Percentiles rank a stretch among this genome's conserved stretches.
Conservation (phyloP, 2,888 invertebrate species). For the Himalopsyche anomala region DNA sequence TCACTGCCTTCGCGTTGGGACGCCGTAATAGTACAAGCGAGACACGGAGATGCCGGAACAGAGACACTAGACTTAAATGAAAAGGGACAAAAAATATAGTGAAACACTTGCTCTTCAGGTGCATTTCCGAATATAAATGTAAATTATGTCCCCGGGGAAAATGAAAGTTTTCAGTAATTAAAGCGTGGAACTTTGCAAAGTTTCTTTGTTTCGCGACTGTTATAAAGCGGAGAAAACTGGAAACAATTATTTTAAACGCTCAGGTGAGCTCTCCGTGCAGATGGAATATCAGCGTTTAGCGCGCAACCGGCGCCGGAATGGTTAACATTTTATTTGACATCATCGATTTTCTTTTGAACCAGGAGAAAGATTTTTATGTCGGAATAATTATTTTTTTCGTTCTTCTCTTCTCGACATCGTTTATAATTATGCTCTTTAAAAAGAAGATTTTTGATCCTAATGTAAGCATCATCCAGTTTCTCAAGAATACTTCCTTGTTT, state of each 20-base stretch:
- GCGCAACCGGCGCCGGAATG: conserved; percentile 14
- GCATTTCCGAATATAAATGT: conserved; percentile 42
- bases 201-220: conserved; percentile 34
- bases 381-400: neutral
- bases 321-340: neutral
- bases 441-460: too few species aligned
- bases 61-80: conserved; percentile 44
- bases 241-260: conserved; percentile 37
- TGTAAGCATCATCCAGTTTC: too few species aligned
- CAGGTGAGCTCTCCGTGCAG: conserved; percentile 15
- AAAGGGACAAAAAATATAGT: conserved; percentile 39
- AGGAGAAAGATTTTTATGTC: neutral
- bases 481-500: neutral
- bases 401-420: too few species aligned
- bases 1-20: conserved; percentile 20
- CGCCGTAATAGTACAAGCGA: conserved; percentile 47
- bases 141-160: conserved; percentile 42
- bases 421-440: too few species aligned
- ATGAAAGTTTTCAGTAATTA: conserved; percentile 43
- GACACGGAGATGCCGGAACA: conserved; percentile 47
- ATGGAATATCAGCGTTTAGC: conserved; percentile 1
- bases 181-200: conserved; percentile 37
- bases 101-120: conserved; percentile 33
- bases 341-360: neutral
- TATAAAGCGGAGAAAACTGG: conserved; percentile 24